These are phyloP conservation scores for Pterophyllum scalare DNA, from an alignment of 2,113 vertebrate genomes.

Conservation along the genomic window DNA sequence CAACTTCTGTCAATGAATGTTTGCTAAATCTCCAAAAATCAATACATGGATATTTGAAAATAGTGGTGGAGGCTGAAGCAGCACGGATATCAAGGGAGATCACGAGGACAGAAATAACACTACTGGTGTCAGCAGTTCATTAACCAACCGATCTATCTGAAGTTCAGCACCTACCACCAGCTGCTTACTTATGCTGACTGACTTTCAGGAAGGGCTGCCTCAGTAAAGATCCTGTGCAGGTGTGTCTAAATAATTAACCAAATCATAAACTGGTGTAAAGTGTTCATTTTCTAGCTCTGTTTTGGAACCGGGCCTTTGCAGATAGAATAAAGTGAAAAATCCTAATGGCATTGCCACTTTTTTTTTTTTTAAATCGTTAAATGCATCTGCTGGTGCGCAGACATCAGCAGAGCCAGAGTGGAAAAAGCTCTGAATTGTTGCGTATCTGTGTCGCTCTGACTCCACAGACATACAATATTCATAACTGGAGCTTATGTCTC, in stretches of 20 bases:
- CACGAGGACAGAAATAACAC: no score
- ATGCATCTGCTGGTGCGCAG: background rate
- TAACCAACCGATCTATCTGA: background rate
- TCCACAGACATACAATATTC: constrained; percentile 3
- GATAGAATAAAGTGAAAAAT: background rate
- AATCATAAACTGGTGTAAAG: background rate
- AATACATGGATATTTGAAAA: background rate
- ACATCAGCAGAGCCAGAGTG: background rate
- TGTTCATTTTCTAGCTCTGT: background rate
- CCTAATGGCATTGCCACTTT: background rate
- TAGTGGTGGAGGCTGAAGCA: background rate
- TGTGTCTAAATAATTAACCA: background rate
- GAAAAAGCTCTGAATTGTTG: background rate
- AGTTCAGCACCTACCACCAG: background rate
- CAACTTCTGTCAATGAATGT: background rate
- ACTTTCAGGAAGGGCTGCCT: background rate
- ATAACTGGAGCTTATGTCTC: constrained; percentile 11
- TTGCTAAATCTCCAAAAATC: background rate
- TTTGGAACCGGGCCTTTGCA: background rate
- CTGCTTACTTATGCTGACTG: background rate
- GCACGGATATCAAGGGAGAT: no score
- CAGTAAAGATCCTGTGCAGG: background rate
- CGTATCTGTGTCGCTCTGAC: background rate
- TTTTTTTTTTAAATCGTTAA: background rate
- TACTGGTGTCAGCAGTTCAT: background rate